Conservation (phyloP, 2,113 vertebrate genomes). For the Etheostoma cragini region DNA sequence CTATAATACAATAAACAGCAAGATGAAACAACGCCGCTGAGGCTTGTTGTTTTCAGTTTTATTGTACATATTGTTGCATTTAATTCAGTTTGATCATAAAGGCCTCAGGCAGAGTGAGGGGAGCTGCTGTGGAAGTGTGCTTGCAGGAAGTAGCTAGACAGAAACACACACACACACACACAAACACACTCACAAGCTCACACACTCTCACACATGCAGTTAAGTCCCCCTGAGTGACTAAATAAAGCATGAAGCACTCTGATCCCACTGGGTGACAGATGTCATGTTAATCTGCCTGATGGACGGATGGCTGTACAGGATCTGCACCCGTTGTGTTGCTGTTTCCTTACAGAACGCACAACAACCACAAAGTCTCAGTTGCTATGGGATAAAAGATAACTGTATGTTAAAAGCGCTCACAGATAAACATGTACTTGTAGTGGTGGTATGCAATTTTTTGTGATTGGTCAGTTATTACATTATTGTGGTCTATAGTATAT, state of each 20-base stretch:
- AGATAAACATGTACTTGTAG: background rate
- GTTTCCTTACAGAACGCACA: slow-evolving; percentile 15
- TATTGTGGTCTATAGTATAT: background rate
- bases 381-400: background rate
- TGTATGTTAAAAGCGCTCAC: slow-evolving; percentile 3
- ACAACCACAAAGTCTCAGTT: slow-evolving; percentile 14
- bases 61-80: slow-evolving; percentile 66
- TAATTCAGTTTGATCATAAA: slow-evolving; percentile 69
- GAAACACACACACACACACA: slow-evolving; percentile 7
- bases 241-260: slow-evolving; percentile 72
- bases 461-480: too few relatives aligned
- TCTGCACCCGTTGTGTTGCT: slow-evolving; percentile 39
- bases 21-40: slow-evolving; percentile 38
- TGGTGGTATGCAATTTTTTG: background rate
- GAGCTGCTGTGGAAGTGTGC: slow-evolving; percentile 33
- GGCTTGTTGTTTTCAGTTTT: slow-evolving; percentile 59
- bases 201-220: slow-evolving; percentile 39
- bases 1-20: slow-evolving; percentile 39
- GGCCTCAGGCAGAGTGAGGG: slow-evolving; percentile 49
- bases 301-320: slow-evolving; percentile 57
- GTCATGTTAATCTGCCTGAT: slow-evolving; percentile 81
- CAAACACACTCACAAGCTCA: slow-evolving; percentile 5
- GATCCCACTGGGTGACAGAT: slow-evolving; percentile 78
- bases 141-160: slow-evolving; percentile 53
- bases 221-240: slow-evolving; percentile 67